Base-by-base conservation (phyloP, 2,888 invertebrate species). In the Mechanitis mazaeus region DNA sequence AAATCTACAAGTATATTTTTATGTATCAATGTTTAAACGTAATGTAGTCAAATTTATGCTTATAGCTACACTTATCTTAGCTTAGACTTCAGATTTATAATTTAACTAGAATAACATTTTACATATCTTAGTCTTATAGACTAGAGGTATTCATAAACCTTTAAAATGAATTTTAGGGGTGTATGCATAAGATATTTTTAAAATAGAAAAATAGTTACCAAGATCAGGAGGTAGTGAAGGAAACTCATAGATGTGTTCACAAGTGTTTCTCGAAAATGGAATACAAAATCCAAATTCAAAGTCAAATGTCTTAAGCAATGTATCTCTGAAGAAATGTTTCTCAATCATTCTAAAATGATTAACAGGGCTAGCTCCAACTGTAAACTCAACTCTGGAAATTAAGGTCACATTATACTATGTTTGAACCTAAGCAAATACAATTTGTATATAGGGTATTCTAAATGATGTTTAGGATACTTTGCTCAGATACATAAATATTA, bases 281-380 rank as follows among this genome's bases (percentile, higher is more conserved):
- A 99, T 98, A 84, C 99, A 99, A 85, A 98, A 99, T 55, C 99
- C 99, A 92, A 99, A 99, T 85, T 99, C 98, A 91, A 99, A 99
- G 84, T 99, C 99, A 90, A 99, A 99, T 9, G 97, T 98, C 89
- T 99, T 99, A 60, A 99, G 91, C 67, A 98, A 89, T 63, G 94
- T 95, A 75, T 99, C 97, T 64, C 96, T 79, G 87, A 98, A 99
- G 91, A 96, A 99, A 84, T 99, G 98, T 55, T 97, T 94, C 84
- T 99, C 98, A 73, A 99, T 98, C 99, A 99, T 99, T 60, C 99
- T 93, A 87, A 99, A 99, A 81, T 97, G 96, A 79, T 95, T 96
- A 1, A 99, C 97, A 38, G 98, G 95, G 72, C 94, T 94, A 67
- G 94, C 93, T 33, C 99, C 99, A 33, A 99, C 98, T 9, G 97